A percentile compares a stretch with the other conserved stretches of the same genome.
These are phyloP conservation scores for Rhinopomastus cyanomelas DNA, from an alignment of 2,113 vertebrate species.

Conservation along the genomic window DNA sequence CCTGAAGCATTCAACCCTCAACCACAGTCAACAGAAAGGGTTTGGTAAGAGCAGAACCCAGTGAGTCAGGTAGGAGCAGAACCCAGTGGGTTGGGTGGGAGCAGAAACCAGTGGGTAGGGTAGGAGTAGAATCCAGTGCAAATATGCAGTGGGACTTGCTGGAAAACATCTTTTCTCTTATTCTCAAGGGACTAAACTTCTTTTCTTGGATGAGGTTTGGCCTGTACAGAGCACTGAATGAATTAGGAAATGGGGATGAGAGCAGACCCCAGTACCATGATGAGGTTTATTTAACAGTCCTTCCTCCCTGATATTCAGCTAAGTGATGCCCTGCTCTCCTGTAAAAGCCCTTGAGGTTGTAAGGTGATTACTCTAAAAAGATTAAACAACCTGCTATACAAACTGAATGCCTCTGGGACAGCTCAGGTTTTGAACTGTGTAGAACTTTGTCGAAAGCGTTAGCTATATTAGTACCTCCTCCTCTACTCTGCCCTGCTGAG, in stretches of 20 bases:
- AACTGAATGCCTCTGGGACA: background rate
- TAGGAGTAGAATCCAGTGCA: no score
- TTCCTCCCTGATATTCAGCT: background rate
- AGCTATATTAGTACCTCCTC: no score
- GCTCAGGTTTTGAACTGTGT: background rate
- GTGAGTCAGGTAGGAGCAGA: no score
- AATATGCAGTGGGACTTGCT: background rate
- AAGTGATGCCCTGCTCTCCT: background rate
- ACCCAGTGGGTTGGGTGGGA: no score
- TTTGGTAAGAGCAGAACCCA: background rate
- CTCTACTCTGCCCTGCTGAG: no score
- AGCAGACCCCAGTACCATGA: background rate
- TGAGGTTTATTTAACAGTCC: fast-evolving
- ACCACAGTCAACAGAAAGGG: fast-evolving
- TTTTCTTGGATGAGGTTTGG: background rate
- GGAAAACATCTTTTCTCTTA: background rate
- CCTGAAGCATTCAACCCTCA: background rate
- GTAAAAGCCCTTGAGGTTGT: background rate
- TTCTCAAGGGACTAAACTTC: background rate
- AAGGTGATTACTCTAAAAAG: background rate
- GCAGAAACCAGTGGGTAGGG: no score
- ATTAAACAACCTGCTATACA: background rate
- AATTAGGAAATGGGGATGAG: background rate
- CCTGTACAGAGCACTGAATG: fast-evolving
- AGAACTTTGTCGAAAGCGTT: background rate